Evolutionary conservation across 2,797 vertebrate species (phyloP).

Genomic region (Peromyscus eremicus): DNA sequence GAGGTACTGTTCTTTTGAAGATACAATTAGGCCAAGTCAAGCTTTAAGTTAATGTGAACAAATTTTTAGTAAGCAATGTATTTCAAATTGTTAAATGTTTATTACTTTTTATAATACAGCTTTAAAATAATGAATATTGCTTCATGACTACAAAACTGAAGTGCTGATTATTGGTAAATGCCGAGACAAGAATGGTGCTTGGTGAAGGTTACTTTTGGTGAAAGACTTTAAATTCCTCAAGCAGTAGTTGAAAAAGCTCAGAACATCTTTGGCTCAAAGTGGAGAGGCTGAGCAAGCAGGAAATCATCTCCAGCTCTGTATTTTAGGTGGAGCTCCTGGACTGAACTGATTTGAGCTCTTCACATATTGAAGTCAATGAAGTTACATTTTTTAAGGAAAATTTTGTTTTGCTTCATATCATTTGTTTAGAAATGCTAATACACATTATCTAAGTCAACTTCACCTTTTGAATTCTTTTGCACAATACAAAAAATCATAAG

Average conservation of each 20-base stretch:
- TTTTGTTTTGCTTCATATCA: not conserved
- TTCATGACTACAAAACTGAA: conserved; percentile 13
- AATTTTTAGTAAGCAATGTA: conserved; percentile 6
- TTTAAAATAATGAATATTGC: not conserved
- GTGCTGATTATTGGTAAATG: not conserved
- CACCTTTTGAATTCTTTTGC: not conserved
- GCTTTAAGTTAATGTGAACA: conserved; percentile 36
- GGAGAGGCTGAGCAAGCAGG: not conserved
- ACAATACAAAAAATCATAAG: not conserved
- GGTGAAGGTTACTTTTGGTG: not conserved
- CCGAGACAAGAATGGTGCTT: not conserved
- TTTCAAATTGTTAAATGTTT: conserved; percentile 53
- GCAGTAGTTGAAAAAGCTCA: not conserved
- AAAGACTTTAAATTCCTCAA: conserved; percentile 13
- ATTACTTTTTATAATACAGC: not conserved
- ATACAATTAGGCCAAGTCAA: not conserved
- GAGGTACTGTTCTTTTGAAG: not conserved
- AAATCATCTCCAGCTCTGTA: not conserved
- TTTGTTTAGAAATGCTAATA: not conserved
- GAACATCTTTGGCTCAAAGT: not conserved
- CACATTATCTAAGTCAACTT: not conserved
- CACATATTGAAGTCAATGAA: not conserved
- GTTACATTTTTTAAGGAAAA: not conserved
- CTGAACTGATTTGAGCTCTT: not conserved
- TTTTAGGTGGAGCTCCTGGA: not conserved